Evolutionary conservation across 2,113 vertebrate species (phyloP).

Genomic region (Mionectes macconnelli): DNA sequence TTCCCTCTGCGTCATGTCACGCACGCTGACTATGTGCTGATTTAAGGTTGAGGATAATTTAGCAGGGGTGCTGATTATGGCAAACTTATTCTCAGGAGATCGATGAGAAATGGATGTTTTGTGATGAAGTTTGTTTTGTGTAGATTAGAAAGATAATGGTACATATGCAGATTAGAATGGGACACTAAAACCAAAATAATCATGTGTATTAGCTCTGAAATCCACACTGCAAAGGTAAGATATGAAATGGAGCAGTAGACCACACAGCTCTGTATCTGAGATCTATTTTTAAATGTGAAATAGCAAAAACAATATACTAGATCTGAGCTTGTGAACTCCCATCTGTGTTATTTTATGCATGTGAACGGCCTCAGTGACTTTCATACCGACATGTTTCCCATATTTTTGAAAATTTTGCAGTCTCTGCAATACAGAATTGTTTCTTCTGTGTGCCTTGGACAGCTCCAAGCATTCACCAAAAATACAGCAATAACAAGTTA

Average conservation of each 20-base stretch:
- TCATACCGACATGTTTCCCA: rapidly evolving
- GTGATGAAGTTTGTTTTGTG: neutral
- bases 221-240: neutral
- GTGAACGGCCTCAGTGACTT: neutral
- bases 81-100: neutral
- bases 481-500: neutral
- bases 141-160: neutral
- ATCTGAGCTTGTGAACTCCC: neutral
- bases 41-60: neutral
- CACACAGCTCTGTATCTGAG: neutral
- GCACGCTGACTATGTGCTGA: neutral
- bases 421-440: neutral
- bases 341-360: neutral
- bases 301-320: neutral
- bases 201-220: neutral
- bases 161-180: neutral
- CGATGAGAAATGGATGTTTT: neutral
- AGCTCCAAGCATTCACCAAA: neutral
- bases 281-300: neutral
- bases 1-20: neutral
- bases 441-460: neutral
- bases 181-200: neutral
- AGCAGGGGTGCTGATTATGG: neutral
- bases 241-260: neutral
- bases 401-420: neutral